These are phyloP conservation scores for Heterochromis multidens DNA, from an alignment of 2,113 vertebrate species.

Conservation along the genomic window DNA sequence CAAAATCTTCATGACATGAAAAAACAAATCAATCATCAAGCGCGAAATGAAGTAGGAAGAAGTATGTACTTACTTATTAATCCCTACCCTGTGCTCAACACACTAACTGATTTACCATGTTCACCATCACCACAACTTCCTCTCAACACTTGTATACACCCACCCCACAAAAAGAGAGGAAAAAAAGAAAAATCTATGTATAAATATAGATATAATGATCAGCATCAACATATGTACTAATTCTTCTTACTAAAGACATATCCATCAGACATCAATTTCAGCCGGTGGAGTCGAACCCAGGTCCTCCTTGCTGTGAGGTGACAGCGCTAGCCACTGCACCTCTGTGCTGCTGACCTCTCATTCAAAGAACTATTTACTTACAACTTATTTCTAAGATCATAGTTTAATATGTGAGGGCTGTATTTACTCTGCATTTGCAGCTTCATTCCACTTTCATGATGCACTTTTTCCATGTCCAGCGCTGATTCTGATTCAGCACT, in stretches of 20 bases:
- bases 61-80: neutral
- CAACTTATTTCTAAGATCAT: neutral
- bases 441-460: neutral
- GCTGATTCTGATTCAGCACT: neutral
- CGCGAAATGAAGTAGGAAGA: neutral
- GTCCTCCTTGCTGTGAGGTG: too few species aligned
- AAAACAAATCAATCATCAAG: neutral
- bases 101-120: neutral
- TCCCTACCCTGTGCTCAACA: neutral
- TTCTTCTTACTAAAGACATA: too few species aligned
- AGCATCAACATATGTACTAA: too few species aligned
- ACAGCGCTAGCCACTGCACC: neutral
- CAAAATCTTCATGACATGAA: neutral
- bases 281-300: neutral
- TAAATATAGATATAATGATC: too few species aligned
- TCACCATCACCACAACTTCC: too few species aligned
- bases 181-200: too few species aligned
- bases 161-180: too few species aligned
- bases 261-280: too few species aligned
- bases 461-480: neutral
- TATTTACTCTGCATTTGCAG: neutral
- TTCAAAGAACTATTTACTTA: neutral
- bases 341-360: neutral
- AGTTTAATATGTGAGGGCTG: neutral
- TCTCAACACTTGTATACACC: too few species aligned